Evolutionary conservation across 2,113 vertebrate species (phyloP).

Genomic region (Hippocampus zosterae): DNA sequence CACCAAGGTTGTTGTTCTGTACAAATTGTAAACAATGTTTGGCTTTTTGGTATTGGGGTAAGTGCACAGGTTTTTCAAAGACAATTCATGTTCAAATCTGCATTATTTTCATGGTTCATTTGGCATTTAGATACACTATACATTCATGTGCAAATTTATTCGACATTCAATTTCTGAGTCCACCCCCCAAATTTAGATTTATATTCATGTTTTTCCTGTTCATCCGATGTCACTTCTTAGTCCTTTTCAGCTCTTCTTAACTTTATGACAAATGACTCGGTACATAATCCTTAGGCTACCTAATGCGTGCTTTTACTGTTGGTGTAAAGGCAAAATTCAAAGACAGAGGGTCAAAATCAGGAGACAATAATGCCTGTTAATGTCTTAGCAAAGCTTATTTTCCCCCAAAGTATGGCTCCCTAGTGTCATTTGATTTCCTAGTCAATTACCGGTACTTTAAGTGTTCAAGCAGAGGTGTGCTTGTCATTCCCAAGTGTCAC

Average conservation of each 20-base stretch:
- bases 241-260: neutral
- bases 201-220: neutral
- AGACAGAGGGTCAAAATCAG: constrained; percentile 7
- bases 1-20: neutral
- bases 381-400: constrained; percentile 27
- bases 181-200: neutral
- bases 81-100: neutral
- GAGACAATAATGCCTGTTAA: constrained; percentile 21
- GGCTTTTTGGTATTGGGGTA: neutral
- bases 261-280: neutral
- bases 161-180: neutral
- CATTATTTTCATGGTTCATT: neutral
- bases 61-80: neutral
- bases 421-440: constrained; percentile 37
- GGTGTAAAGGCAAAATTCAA: constrained; percentile 12
- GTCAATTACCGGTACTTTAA: constrained; percentile 46
- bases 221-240: neutral
- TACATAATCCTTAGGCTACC: neutral
- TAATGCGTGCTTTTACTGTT: neutral
- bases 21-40: neutral
- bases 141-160: neutral
- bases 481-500: constrained; percentile 31
- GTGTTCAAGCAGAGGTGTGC: constrained; percentile 31
- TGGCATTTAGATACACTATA: neutral
- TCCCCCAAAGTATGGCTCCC: constrained; percentile 22